These are phyloP conservation scores for Eriocheir sinensis DNA, from an alignment of 1,140 invertebrate species.

Conservation along the genomic window DNA sequence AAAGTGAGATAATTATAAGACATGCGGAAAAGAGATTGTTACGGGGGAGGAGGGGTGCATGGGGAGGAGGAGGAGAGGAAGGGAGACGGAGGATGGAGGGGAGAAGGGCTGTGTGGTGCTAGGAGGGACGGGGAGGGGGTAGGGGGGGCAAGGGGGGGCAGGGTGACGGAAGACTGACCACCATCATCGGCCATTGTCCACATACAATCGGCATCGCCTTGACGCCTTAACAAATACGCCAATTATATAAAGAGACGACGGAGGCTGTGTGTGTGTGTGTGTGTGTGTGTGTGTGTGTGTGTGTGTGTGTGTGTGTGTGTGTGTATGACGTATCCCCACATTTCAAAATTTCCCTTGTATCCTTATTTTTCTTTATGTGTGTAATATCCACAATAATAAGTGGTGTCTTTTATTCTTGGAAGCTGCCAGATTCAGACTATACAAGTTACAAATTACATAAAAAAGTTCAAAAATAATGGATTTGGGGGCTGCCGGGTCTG, in stretches of 20 bases:
- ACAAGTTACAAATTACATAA: too few species aligned
- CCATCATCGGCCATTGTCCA: constrained; percentile 73
- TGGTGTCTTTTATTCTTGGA: too few species aligned
- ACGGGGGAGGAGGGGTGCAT: not conserved
- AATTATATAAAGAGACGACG: constrained; percentile 70
- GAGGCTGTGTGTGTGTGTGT: constrained; percentile 28
- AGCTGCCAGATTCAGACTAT: too few species aligned
- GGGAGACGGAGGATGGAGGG: constrained; percentile 4
- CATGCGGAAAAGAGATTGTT: not conserved
- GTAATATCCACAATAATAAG: too few species aligned
- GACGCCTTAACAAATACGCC: constrained; percentile 75
- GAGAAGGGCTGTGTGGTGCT: not conserved
- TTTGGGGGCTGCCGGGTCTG: too few species aligned
- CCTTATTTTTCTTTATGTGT: too few species aligned
- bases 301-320: constrained; percentile 29
- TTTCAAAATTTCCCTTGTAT: too few species aligned
- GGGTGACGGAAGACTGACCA: not conserved
- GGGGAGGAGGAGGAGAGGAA: not conserved
- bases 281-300: constrained; percentile 37
- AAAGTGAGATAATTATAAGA: not conserved
- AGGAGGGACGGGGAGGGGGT: not conserved
- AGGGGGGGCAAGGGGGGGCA: not conserved
- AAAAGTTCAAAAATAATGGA: too few species aligned
- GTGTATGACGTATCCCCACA: too few species aligned
- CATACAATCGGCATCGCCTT: constrained; percentile 68